phyloP scores from a whole-genome alignment of 2,797 vertebrate genomes.

The Falco naumanni region DNA sequence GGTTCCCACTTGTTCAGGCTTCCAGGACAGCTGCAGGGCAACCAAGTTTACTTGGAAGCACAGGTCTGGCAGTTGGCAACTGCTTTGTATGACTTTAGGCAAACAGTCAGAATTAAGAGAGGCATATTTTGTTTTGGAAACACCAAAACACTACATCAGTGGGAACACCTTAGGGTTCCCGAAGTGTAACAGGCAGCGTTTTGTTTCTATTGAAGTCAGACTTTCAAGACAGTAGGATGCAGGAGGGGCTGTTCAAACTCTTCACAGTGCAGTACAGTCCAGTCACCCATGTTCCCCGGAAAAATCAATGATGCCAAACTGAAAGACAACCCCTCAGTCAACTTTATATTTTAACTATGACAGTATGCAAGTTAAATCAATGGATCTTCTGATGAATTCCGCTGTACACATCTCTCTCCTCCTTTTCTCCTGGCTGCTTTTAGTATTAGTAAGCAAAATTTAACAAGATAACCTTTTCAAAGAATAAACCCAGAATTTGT shows the following conservation, averaged over 20 bases:
- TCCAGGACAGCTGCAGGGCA: not conserved
- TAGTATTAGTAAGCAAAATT: not conserved
- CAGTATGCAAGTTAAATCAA: not conserved
- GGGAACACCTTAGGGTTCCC: not conserved
- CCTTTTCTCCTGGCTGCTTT: not conserved
- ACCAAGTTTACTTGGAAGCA: not conserved
- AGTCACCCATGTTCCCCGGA: not conserved
- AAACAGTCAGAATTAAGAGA: not conserved
- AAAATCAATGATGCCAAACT: not conserved
- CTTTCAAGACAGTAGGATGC: not conserved
- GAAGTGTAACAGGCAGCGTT: not conserved
- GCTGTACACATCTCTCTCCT: not conserved
- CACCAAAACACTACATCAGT: not conserved
- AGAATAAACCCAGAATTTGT: not conserved
- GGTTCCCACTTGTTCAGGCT: not conserved
- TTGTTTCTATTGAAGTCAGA: not conserved
- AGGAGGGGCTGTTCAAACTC: not conserved
- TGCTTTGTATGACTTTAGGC: not conserved
- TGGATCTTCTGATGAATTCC: not conserved
- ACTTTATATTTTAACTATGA: not conserved
- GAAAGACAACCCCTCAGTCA: not conserved
- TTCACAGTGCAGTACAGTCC: not conserved
- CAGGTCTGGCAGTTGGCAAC: not conserved
- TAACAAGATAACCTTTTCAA: not conserved
- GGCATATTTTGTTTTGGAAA: not conserved